Conservation (phyloP, 2,113 vertebrate genomes). For the Apodemus speciosus region DNA sequence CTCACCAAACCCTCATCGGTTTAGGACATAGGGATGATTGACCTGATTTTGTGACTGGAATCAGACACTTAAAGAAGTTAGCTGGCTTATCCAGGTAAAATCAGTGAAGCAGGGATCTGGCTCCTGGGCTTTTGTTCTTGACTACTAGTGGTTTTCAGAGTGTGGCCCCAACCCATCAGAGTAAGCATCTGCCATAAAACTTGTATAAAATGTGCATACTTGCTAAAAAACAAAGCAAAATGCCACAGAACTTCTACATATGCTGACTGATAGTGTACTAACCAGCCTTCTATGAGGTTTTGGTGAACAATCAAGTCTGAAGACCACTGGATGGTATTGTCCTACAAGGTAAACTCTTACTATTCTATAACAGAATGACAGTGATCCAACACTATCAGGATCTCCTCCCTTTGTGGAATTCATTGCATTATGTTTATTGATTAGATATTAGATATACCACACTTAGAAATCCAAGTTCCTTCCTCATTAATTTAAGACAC, state of each 20-base stretch:
- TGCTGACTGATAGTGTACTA: neutral
- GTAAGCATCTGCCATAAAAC: neutral
- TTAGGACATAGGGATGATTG: neutral
- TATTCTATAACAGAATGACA: neutral
- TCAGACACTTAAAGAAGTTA: neutral
- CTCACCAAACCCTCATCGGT: neutral
- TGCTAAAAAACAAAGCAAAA: neutral
- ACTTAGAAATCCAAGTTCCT: neutral
- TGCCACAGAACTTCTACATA: neutral
- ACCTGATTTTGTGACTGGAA: neutral
- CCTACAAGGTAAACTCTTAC: neutral
- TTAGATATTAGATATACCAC: neutral
- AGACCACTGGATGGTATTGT: neutral
- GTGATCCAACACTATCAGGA: neutral
- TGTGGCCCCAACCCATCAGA: neutral
- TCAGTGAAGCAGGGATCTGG: neutral
- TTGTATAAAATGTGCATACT: neutral
- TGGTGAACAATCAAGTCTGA: neutral
- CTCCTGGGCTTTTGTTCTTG: neutral
- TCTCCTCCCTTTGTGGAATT: neutral
- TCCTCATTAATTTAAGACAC: neutral
- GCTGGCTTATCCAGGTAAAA: neutral
- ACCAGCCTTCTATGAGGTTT: neutral
- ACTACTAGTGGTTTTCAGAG: constrained; percentile 1
- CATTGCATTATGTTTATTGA: neutral